These are phyloP conservation scores for Hydraecia micacea DNA, from an alignment of 2,888 invertebrate species.

Conservation along the genomic window DNA sequence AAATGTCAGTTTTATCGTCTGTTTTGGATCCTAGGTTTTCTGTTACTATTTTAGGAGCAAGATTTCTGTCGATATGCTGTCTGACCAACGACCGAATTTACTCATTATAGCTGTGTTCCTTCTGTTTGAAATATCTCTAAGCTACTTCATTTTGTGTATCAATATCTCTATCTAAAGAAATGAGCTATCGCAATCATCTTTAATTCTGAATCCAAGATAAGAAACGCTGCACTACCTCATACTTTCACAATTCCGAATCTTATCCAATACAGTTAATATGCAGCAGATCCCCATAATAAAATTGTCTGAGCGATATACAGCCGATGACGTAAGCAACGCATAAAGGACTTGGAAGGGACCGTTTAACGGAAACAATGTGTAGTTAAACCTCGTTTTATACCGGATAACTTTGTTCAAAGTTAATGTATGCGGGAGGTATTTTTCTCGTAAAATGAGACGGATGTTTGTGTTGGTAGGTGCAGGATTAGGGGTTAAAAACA, in stretches of 20 bases:
- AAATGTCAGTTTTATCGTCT: slow-evolving; percentile 10
- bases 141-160: no score
- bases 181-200: neutral
- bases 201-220: neutral
- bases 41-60: neutral
- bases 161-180: no score
- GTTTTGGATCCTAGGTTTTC: neutral
- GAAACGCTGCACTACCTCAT: slow-evolving; percentile 15
- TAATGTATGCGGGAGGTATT: slow-evolving; percentile 38
- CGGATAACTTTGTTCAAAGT: slow-evolving; percentile 41
- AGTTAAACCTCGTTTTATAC: slow-evolving; percentile 54
- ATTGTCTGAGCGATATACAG: slow-evolving; percentile 50
- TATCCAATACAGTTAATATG: slow-evolving; percentile 37
- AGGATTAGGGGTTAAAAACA: slow-evolving; percentile 25
- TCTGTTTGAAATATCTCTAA: neutral
- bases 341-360: slow-evolving; percentile 62
- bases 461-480: slow-evolving; percentile 23
- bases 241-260: slow-evolving; percentile 1
- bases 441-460: slow-evolving; percentile 33
- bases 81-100: neutral
- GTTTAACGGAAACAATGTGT: slow-evolving; percentile 63
- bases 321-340: slow-evolving; percentile 62
- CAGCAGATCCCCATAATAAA: slow-evolving; percentile 49
- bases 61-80: neutral
- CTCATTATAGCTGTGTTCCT: neutral